Conservation (phyloP, 2,797 vertebrate species). For the Syndactyla subalaris region DNA sequence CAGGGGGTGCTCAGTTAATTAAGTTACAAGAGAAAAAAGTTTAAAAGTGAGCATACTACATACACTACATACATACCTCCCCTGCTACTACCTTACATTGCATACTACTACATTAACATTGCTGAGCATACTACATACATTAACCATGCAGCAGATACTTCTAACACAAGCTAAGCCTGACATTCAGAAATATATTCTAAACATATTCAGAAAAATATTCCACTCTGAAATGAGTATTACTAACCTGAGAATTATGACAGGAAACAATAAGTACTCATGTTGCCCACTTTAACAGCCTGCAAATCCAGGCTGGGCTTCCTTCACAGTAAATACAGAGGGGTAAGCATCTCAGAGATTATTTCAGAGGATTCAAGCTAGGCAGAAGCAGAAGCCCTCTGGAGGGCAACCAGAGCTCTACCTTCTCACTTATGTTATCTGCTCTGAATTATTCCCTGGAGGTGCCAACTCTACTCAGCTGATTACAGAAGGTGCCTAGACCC, state of each 20-base stretch:
- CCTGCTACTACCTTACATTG: background rate
- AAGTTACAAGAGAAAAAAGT: background rate
- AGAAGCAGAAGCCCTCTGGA: background rate
- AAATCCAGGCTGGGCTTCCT: background rate
- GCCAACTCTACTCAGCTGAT: background rate
- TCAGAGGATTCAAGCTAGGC: background rate
- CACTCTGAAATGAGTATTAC: background rate
- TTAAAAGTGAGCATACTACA: background rate
- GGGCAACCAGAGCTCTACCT: background rate
- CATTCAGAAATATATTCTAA: background rate
- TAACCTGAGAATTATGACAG: background rate
- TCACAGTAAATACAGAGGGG: background rate
- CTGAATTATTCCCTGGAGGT: background rate
- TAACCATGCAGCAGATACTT: background rate
- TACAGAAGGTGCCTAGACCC: background rate
- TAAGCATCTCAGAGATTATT: background rate
- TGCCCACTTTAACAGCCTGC: background rate
- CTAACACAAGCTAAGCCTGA: background rate
- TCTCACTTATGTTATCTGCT: background rate
- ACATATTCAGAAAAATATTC: background rate
- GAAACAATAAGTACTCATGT: background rate
- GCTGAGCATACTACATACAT: background rate
- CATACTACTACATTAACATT: background rate
- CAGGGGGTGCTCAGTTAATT: background rate
- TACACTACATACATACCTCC: background rate